phyloP scores from a whole-genome alignment of 2,113 vertebrate species.

The Marmota monax region DNA sequence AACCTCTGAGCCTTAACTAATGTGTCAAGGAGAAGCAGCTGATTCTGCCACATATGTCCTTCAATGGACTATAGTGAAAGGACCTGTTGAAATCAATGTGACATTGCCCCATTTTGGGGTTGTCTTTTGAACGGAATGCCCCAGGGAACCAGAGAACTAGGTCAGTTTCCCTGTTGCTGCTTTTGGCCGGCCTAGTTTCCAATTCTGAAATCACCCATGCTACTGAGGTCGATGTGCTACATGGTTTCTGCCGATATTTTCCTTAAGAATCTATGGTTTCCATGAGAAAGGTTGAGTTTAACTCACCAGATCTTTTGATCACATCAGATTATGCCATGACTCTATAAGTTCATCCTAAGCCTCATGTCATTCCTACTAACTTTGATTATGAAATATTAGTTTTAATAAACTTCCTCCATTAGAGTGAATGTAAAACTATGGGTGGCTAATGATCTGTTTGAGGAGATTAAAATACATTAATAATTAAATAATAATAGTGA shows the following conservation, averaged over 20 bases:
- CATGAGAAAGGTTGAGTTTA: background rate
- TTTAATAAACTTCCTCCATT: slow-evolving; percentile 63
- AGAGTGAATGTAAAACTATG: background rate
- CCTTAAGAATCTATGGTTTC: slow-evolving; percentile 30
- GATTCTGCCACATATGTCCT: background rate
- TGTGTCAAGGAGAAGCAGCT: background rate
- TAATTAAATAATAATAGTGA: slow-evolving; percentile 59
- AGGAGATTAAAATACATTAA: slow-evolving; percentile 32
- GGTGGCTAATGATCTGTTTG: slow-evolving; percentile 53
- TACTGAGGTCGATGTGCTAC: background rate
- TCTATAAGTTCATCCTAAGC: background rate
- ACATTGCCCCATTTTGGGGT: background rate
- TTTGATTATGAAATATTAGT: slow-evolving; percentile 36
- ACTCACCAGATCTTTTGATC: background rate
- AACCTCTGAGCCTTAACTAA: background rate
- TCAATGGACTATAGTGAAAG: background rate
- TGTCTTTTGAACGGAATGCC: background rate
- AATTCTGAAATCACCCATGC: background rate
- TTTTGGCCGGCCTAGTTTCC: background rate
- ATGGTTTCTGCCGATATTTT: background rate
- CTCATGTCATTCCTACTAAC: background rate
- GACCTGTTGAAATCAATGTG: background rate
- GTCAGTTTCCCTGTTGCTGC: background rate
- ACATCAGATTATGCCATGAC: background rate
- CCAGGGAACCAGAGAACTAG: background rate